These are phyloP conservation scores for Actinia tenebrosa DNA, from an alignment of 64 coral and sea anemone genomes.

Conservation along the genomic window DNA sequence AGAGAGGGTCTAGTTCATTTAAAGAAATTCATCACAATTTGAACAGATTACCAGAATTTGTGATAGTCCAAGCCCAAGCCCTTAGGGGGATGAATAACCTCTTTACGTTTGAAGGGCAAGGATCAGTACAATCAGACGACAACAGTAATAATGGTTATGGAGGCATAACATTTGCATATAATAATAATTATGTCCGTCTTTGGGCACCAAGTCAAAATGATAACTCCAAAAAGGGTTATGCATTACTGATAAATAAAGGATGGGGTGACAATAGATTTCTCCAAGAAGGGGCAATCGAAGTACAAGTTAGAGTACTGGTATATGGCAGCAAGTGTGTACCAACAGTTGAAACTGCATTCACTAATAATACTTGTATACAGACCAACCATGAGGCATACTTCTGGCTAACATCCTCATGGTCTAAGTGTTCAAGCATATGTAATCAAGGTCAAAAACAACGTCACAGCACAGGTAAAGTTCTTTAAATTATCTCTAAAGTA, in stretches of 20 bases:
- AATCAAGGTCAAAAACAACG: slow-evolving; percentile 60
- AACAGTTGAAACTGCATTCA: slow-evolving; percentile 29
- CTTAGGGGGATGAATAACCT: slow-evolving; percentile 52
- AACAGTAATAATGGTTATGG: slow-evolving; percentile 72
- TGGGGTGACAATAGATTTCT: slow-evolving; percentile 72
- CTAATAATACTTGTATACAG: slow-evolving; percentile 49
- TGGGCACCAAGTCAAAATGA: slow-evolving; percentile 75
- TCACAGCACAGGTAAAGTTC: slow-evolving; percentile 57
- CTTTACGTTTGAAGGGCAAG: slow-evolving; percentile 84
- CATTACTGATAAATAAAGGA: slow-evolving; percentile 75
- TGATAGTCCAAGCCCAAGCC: slow-evolving; percentile 62
- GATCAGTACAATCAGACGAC: slow-evolving; percentile 67
- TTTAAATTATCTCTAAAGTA: not conserved
- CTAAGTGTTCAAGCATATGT: slow-evolving; percentile 90
- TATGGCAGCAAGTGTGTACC: slow-evolving; percentile 53
- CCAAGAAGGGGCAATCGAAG: slow-evolving; percentile 15
- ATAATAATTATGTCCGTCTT: slow-evolving; percentile 74
- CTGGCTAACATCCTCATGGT: slow-evolving; percentile 44
- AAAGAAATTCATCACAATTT: slow-evolving; percentile 42
- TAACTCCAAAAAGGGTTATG: slow-evolving; percentile 62
- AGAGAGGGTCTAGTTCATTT: slow-evolving; percentile 48
- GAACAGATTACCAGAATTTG: slow-evolving; percentile 50
- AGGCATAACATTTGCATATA: slow-evolving; percentile 78
- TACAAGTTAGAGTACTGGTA: slow-evolving; percentile 54
- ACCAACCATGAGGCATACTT: slow-evolving; percentile 69